Base-by-base conservation (phyloP, 1,140 invertebrate species). In the Idris sp. region DNA sequence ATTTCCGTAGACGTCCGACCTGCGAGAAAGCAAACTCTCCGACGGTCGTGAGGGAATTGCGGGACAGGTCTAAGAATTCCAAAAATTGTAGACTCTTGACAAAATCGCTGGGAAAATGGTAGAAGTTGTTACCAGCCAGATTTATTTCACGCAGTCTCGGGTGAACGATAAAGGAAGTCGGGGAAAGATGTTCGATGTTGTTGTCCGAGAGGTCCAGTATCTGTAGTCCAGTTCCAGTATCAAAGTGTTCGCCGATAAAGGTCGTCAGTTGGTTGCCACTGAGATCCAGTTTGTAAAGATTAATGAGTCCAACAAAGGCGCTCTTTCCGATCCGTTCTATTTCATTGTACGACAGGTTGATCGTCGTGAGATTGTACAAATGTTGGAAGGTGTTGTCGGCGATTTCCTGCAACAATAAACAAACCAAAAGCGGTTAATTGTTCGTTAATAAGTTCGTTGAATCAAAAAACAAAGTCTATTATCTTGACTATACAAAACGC, bases 11-110 rank as follows among this genome's bases (percentile, higher is more conserved):
- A 46, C 92, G 89, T 2, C 92, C 92, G 16, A 96, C 87, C 35
- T 94, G 91, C 0, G 95, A 92, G 84, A 97, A 97, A 77, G 95
- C 93, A 68, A 94, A 90, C 80, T 96, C 94, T 53, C 94, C 92
- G 4, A 97, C 88, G 10, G 89, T 91, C 81, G 92, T 93, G 11
- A 97, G 84, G 49, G 90, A 89, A 82, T 97, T 97, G 0, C 89
- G 82, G 1, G 92, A 92, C n/a, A 97, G 85, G 81, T 95, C 91
- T 0, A 97, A 84, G 40, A 88, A 83, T 79, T 94, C 90, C 16
- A 97, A 83, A 78, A 92, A 93, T 80, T 94, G 92, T 36, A 94
- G 84, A 40, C 90, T 89, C 59, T 90, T 90, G 49, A 96, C 91
- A 28, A 95, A 88, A 82, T 96, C 94, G 7, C 93, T 92, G 0